phyloP scores from a whole-genome alignment of 1,140 invertebrate species.

The Archivesica marissinica region DNA sequence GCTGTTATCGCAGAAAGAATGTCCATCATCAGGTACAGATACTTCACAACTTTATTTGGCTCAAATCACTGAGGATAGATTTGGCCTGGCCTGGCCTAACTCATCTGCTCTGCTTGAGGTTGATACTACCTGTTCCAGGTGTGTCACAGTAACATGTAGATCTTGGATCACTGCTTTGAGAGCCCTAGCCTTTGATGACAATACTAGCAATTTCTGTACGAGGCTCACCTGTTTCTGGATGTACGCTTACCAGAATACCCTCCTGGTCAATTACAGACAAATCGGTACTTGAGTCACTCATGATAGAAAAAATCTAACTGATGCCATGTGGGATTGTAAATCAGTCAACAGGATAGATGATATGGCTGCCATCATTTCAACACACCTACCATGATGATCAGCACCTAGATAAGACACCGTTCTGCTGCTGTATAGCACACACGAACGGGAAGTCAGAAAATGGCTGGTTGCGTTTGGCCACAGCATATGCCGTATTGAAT shows the following conservation, averaged over 20 bases:
- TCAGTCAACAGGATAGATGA: too few species aligned
- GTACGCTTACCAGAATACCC: slow-evolving; percentile 7
- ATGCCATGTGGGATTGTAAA: too few species aligned
- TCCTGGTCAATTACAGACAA: slow-evolving; percentile 9
- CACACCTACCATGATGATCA: too few species aligned
- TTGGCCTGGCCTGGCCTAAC: slow-evolving; percentile 31
- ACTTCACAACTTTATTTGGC: slow-evolving; percentile 47
- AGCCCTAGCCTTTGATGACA: neutral
- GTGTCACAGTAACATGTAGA: slow-evolving; percentile 31
- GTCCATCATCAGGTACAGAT: slow-evolving; percentile 50
- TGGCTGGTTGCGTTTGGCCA: too few species aligned
- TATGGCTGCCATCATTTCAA: too few species aligned
- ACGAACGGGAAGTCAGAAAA: too few species aligned
- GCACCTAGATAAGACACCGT: too few species aligned
- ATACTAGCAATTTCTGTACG: neutral
- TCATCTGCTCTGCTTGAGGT: slow-evolving; percentile 50
- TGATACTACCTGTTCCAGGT: slow-evolving; percentile 39
- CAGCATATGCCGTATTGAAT: too few species aligned
- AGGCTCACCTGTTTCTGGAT: slow-evolving; percentile 5
- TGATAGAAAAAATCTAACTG: too few species aligned
- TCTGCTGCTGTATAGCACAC: too few species aligned
- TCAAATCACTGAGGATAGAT: slow-evolving; percentile 6
- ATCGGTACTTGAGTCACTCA: too few species aligned
- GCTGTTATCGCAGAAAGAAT: slow-evolving; percentile 10
- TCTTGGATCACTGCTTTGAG: slow-evolving; percentile 36